A percentile compares a stretch with the other conserved stretches of the same genome.
These are phyloP conservation scores for Daboia siamensis DNA, from an alignment of 2,113 vertebrate species.

Conservation along the genomic window DNA sequence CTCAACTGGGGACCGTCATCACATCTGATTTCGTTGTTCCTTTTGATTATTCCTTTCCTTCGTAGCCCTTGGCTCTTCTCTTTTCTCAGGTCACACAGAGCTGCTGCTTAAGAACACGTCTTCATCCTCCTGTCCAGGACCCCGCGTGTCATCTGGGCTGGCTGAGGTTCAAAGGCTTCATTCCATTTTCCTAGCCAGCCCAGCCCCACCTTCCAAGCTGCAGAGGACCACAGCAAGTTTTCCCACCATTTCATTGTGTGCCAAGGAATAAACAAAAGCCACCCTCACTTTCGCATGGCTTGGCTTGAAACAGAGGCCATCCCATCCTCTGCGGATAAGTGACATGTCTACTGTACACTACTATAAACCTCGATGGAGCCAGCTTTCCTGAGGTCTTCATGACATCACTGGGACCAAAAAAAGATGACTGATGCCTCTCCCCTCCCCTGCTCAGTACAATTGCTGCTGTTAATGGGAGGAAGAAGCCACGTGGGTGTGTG, in stretches of 20 bases:
- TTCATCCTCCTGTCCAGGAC: conserved; percentile 52
- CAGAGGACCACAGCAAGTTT: conserved; percentile 69
- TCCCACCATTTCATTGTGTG: conserved; percentile 77
- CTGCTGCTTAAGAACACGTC: conserved; percentile 50
- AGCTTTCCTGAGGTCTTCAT: conserved; percentile 59
- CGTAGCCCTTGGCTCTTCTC: conserved; percentile 7
- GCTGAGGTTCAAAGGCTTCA: conserved; percentile 71
- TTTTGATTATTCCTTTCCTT: not conserved
- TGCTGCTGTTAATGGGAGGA: conserved; percentile 35
- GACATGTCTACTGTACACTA: conserved; percentile 57
- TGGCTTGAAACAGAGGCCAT: conserved; percentile 56
- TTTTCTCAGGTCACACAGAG: conserved; percentile 35
- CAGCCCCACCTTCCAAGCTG: conserved; percentile 68
- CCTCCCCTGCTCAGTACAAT: conserved; percentile 42
- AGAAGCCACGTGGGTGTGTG: not conserved
- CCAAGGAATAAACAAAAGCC: conserved; percentile 79
- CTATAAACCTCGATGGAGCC: conserved; percentile 63
- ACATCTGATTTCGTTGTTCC: not conserved
- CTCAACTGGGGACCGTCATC: not conserved
- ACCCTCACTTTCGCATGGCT: conserved; percentile 55
- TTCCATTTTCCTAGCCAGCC: conserved; percentile 72
- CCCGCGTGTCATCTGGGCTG: conserved; percentile 64
- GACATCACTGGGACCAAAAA: conserved; percentile 44
- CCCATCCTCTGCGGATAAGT: conserved; percentile 63
- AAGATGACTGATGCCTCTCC: conserved; percentile 65